Conservation (phyloP, 2,888 invertebrate species). For the Ennomos fuscantarius region DNA sequence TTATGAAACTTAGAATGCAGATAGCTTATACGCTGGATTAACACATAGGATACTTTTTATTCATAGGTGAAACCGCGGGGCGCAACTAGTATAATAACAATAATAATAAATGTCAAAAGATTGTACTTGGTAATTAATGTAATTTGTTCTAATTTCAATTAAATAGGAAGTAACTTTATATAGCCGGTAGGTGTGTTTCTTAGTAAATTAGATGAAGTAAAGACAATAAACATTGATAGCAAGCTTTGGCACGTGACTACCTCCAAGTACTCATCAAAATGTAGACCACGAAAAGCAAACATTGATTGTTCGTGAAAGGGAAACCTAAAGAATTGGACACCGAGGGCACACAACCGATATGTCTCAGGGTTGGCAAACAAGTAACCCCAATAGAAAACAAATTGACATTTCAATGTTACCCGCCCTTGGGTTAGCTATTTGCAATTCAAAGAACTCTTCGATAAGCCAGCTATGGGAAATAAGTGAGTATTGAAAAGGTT, state of each 20-base stretch:
- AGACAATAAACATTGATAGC: too few species aligned
- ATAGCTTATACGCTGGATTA: too few species aligned
- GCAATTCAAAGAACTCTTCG: conserved; percentile 82
- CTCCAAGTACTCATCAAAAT: conserved; percentile 28
- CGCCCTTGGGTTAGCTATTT: conserved; percentile 74
- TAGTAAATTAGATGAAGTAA: too few species aligned
- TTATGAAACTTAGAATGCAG: too few species aligned
- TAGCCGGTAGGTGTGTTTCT: too few species aligned
- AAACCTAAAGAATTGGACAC: conserved; percentile 31
- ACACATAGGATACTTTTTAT: too few species aligned
- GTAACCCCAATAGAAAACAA: conserved; percentile 80
- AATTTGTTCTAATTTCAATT: too few species aligned
- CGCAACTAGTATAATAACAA: too few species aligned
- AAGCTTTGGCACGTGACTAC: background rate
- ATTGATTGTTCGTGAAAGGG: conserved; percentile 35
- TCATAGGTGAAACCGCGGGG: too few species aligned
- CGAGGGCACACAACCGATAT: conserved; percentile 39
- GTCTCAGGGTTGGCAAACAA: conserved; percentile 45
- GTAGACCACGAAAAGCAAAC: conserved; percentile 38
- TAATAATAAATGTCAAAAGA: too few species aligned
- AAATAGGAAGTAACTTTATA: too few species aligned
- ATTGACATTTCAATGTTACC: conserved; percentile 82
- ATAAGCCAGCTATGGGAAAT: conserved; percentile 78
- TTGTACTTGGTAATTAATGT: too few species aligned
- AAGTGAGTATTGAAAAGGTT: conserved; percentile 74